Evolutionary conservation across 2,888 invertebrate species (phyloP), one percentile per base, ranked within the genome.

Genomic region (Toxonevra muliebris): DNA sequence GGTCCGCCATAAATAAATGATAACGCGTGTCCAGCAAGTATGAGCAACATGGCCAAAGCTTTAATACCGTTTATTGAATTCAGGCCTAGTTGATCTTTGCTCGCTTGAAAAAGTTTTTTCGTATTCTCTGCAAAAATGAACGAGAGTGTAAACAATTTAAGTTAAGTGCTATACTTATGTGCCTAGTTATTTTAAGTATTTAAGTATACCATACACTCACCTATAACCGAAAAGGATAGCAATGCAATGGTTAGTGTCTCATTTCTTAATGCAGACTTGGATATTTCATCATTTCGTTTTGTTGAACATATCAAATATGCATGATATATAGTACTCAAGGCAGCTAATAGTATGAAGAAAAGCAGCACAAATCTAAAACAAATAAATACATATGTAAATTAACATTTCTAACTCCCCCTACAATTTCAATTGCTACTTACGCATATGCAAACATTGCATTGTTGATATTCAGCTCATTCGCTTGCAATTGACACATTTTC

Each of bases 1-100:
- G 92, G 92, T 61, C 92, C 91, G 76, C 89, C 89, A 19, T 89
- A 87, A 55, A 90, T 87, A 76, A 91, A 92, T 57, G 91, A 83
- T 45, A 91, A 85, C 0, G 90, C 88, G 78, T 92, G 92, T 0
- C 91, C 91, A 45, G 86, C 86, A 8, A 92, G 84, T 59, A 92
- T 91, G 59, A 91, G 87, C 0, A 88, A 72, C 92, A 92, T 92
- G 0, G 91, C 88, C 59, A 91, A 76, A 13, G 90, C 87, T 77
- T 90, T 91, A 50, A 92, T 89, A 0, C 90, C 90, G 58, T 88
- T 88, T 60, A 90, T 86, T 75, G 90, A 90, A 72, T 91, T 89
- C 64, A 92, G 82, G 40, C 90, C 89, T 11, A 89, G 79, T 43
- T 87, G 87, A 75, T 87, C 87, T 59, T 89, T 88, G 84, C 81